Percentiles rank a stretch among this genome's conserved stretches.
Evolutionary conservation across 2,797 vertebrate genomes (phyloP).

Genomic region (Rhodeus uyekii): DNA sequence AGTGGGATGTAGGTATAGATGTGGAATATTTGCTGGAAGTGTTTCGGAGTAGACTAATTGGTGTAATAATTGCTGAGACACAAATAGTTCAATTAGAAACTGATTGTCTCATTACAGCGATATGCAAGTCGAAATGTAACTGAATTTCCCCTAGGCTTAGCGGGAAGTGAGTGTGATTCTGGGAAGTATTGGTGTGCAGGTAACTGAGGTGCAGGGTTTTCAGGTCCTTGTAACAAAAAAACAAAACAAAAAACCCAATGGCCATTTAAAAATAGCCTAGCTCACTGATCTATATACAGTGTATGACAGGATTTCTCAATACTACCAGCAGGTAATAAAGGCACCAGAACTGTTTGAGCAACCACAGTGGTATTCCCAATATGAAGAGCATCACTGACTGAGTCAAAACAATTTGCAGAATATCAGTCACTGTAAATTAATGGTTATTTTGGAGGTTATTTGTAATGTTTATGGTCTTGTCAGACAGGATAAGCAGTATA

Average conservation of each 20-base stretch:
- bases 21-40: constrained; percentile 48
- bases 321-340: background rate
- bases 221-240: background rate
- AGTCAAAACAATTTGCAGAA: background rate
- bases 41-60: constrained; percentile 47
- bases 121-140: constrained; percentile 23
- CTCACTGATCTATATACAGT: background rate
- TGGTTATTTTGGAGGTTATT: background rate
- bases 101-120: constrained; percentile 45
- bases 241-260: background rate
- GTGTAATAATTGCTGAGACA: constrained; percentile 48
- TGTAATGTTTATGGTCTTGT: no score
- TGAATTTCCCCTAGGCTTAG: constrained; percentile 20
- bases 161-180: background rate
- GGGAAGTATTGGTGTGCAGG: background rate
- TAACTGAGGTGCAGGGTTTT: background rate
- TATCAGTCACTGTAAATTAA: background rate
- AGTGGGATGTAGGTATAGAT: constrained; percentile 41
- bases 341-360: background rate
- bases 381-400: background rate
- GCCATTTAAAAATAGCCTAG: background rate
- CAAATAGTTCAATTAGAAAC: constrained; percentile 53
- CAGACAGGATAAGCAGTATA: no score
- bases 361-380: background rate
- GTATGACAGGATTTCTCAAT: background rate